These are phyloP conservation scores for Eurois occulta DNA, from an alignment of 2,888 invertebrate genomes.

Conservation along the genomic window DNA sequence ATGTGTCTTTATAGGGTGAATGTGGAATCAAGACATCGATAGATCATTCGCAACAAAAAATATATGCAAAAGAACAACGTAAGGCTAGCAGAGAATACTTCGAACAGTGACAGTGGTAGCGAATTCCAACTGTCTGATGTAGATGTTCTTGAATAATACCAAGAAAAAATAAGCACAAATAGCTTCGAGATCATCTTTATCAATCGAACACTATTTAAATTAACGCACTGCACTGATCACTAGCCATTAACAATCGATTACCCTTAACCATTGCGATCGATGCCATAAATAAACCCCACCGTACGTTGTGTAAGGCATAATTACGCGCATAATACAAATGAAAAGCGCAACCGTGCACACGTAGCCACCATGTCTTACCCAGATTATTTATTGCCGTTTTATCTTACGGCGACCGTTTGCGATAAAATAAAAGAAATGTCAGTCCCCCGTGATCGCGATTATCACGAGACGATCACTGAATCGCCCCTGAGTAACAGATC, in stretches of 20 bases:
- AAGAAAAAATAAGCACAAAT: not conserved
- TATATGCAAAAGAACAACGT: not conserved
- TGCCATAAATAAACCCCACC: slow-evolving; percentile 79
- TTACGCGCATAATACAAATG: slow-evolving; percentile 87
- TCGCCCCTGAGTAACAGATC: slow-evolving; percentile 77
- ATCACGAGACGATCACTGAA: slow-evolving; percentile 87
- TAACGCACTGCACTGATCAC: slow-evolving; percentile 75
- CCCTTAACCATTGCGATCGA: slow-evolving; percentile 73
- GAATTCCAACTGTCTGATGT: not conserved
- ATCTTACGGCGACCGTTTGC: slow-evolving; percentile 85
- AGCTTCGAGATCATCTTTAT: slow-evolving; percentile 18
- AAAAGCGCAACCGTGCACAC: slow-evolving; percentile 86
- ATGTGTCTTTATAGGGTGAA: not conserved
- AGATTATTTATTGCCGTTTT: slow-evolving; percentile 89
- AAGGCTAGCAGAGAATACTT: not conserved
- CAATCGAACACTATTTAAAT: slow-evolving; percentile 73
- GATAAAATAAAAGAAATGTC: slow-evolving; percentile 90
- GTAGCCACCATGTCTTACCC: slow-evolving; percentile 82
- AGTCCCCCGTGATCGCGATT: slow-evolving; percentile 87
- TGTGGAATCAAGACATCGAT: not conserved
- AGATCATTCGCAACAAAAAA: not conserved
- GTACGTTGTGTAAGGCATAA: slow-evolving; percentile 81
- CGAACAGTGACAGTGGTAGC: not conserved
- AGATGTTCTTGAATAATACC: not conserved
- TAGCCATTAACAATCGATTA: slow-evolving; percentile 81